phyloP scores from a whole-genome alignment of 2,113 vertebrate species.

The Crocuta crocuta region DNA sequence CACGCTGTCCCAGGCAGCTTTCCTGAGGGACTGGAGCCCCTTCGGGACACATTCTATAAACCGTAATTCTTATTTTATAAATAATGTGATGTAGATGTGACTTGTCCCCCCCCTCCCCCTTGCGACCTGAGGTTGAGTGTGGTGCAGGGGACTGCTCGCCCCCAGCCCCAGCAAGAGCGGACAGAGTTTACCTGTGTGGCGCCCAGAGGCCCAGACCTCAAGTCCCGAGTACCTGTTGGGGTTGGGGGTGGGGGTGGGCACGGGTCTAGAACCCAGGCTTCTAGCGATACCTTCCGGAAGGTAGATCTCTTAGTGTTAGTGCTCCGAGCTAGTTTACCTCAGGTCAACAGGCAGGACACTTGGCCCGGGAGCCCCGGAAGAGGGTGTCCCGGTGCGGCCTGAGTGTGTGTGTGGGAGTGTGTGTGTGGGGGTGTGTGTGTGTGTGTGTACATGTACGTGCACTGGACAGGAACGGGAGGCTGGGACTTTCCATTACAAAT shows the following conservation, averaged over 20 bases:
- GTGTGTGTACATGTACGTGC: not conserved
- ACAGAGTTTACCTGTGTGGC: not conserved
- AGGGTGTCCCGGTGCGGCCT: not conserved
- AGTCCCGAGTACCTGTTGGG: not conserved
- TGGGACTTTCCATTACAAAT: conserved; percentile 46
- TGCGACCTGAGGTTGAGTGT: conserved; percentile 60
- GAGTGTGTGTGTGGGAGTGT: not conserved
- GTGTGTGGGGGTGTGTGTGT: not conserved
- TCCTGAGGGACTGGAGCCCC: conserved; percentile 51
- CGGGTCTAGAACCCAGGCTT: not conserved
- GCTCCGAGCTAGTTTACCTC: conserved; percentile 44
- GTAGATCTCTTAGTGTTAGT: not conserved
- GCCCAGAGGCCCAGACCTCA: not conserved
- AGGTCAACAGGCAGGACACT: not conserved
- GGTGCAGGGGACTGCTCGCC: conserved; percentile 28
- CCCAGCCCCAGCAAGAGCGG: not conserved
- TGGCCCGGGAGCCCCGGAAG: not conserved
- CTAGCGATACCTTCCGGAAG: not conserved
- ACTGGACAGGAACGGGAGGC: conserved; percentile 40
- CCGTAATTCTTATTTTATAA: conserved; percentile 69
- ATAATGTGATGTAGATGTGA: conserved; percentile 78
- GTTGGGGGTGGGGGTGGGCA: not conserved
- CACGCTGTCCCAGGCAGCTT: conserved; percentile 27
- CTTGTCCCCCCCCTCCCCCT: not conserved
- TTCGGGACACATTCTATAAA: conserved; percentile 48